Conservation (phyloP, 2,113 vertebrate genomes). For the Riparia riparia region DNA sequence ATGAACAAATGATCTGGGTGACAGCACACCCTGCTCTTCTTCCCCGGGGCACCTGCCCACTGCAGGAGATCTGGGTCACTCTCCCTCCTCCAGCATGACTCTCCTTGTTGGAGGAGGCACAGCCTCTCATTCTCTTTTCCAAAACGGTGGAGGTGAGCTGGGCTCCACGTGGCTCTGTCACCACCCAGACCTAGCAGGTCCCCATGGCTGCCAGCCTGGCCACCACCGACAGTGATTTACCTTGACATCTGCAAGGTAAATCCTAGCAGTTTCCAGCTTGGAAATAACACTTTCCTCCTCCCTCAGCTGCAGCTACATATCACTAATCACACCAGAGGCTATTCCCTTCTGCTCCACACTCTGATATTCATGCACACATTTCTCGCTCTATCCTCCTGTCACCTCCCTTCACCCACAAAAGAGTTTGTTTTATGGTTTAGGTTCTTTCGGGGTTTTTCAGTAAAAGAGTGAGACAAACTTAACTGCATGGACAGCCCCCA, state of each 20-base stretch:
- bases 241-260: accelerated
- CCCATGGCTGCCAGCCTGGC: background rate
- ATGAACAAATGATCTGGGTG: background rate
- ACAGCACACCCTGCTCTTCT: background rate
- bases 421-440: background rate
- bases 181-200: background rate
- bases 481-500: background rate
- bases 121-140: background rate
- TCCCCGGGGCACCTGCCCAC: no score
- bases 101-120: accelerated
- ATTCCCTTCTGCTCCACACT: background rate
- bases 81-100: accelerated
- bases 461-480: background rate
- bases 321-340: background rate
- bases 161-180: background rate
- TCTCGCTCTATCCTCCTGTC: background rate
- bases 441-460: background rate
- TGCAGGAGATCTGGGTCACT: background rate
- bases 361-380: background rate
- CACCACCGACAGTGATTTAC: accelerated
- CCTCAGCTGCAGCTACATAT: background rate
- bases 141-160: background rate
- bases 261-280: background rate
- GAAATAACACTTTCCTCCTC: background rate
- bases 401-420: background rate